Conservation (phyloP, 1,140 invertebrate genomes). For the Drosophila paulistorum region DNA sequence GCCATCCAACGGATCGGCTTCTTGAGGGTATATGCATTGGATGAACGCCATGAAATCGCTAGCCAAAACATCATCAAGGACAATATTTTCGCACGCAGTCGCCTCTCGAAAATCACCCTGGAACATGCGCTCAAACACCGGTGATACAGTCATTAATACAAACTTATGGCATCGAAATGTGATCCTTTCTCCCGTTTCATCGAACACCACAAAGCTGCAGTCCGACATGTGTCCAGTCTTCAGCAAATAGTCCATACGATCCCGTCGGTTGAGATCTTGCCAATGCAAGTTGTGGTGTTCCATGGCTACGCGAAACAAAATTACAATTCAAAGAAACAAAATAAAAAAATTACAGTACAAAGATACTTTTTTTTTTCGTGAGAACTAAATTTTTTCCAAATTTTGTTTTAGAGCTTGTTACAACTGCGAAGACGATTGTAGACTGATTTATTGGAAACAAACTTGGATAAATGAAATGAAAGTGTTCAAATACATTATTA, state of each 20-base stretch:
- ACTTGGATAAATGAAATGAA: no score
- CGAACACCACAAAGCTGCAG: constrained; percentile 44
- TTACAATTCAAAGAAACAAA: not conserved
- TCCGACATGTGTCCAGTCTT: constrained; percentile 45
- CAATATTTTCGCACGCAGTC: constrained; percentile 37
- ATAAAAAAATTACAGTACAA: not conserved
- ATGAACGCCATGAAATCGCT: constrained; percentile 41
- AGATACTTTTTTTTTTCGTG: not conserved
- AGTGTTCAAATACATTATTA: no score
- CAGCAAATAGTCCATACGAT: constrained; percentile 47
- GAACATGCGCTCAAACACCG: constrained; percentile 56
- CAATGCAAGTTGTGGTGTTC: constrained; percentile 15
- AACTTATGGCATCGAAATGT: constrained; percentile 45
- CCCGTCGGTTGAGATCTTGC: constrained; percentile 35
- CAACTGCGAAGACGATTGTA: no score
- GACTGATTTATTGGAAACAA: no score
- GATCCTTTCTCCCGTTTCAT: constrained; percentile 29
- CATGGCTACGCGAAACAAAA: constrained; percentile 17
- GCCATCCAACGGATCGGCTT: constrained; percentile 17
- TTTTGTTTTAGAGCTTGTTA: no score
- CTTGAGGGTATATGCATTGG: constrained; percentile 43
- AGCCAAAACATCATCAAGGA: constrained; percentile 44
- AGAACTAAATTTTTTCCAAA: no score
- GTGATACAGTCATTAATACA: constrained; percentile 45
- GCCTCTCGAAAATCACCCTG: constrained; percentile 42